Evolutionary conservation across 2,113 vertebrate genomes (phyloP).

Genomic region (Pseudonaja textilis): DNA sequence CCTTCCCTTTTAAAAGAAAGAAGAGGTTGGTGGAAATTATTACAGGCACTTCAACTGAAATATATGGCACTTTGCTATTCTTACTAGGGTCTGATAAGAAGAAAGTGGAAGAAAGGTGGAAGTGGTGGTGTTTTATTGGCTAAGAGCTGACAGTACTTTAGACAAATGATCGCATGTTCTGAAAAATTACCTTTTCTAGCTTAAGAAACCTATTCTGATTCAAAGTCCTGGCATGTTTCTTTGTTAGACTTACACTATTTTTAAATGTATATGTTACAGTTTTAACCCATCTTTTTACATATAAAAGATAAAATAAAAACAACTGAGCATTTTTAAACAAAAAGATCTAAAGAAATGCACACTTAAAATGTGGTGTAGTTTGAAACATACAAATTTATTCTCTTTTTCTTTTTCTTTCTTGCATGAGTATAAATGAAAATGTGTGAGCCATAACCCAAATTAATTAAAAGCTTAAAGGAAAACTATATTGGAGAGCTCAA

Average conservation of each 20-base stretch:
- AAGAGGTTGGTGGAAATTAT: conserved; percentile 36
- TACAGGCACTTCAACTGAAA: background rate
- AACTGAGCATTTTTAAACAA: background rate
- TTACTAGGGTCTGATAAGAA: background rate
- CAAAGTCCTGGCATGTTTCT: background rate
- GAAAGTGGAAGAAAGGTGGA: background rate
- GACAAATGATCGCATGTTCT: background rate
- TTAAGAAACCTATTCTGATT: background rate
- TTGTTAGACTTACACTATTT: background rate
- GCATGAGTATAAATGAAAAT: background rate
- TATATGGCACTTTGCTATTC: background rate
- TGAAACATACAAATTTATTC: background rate
- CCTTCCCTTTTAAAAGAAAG: conserved; percentile 62
- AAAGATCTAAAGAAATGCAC: background rate
- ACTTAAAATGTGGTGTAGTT: background rate
- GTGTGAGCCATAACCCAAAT: background rate
- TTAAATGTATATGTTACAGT: background rate
- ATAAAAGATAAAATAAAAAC: background rate
- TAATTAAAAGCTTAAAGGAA: background rate
- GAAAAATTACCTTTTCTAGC: background rate
- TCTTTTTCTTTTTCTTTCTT: background rate
- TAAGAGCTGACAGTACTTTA: background rate
- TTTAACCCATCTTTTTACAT: background rate
- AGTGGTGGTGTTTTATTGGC: background rate
- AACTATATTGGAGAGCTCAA: background rate